Conservation (phyloP, 1,140 invertebrate genomes). For the Acyrthosiphon pisum region DNA sequence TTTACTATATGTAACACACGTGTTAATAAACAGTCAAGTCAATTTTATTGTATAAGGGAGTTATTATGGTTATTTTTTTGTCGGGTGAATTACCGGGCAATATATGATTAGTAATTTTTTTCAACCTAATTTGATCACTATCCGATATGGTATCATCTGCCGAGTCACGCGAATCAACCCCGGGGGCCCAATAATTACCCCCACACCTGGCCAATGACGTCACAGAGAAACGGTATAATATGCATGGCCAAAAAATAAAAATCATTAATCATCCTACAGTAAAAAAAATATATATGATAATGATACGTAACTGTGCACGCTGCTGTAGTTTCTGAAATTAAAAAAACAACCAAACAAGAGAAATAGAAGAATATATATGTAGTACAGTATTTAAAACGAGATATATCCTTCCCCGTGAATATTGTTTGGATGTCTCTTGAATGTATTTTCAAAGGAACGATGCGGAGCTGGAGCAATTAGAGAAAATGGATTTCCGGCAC, state of each 20-base stretch:
- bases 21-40: conserved; percentile 23
- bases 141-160: conserved; percentile 53
- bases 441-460: conserved; percentile 45
- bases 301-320: neutral
- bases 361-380: neutral
- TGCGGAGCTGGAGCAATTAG: conserved; percentile 51
- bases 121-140: conserved; percentile 52
- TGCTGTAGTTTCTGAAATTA: neutral
- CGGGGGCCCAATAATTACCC: conserved; percentile 46
- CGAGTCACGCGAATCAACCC: conserved; percentile 55
- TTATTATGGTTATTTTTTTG: conserved; percentile 27
- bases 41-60: neutral
- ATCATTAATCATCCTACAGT: conserved; percentile 37
- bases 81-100: neutral
- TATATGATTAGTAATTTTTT: conserved; percentile 48
- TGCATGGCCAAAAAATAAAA: neutral
- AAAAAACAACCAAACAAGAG: neutral
- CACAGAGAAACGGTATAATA: conserved; percentile 33
- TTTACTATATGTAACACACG: neutral
- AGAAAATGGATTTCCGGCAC: conserved; percentile 57
- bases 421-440: conserved; percentile 44
- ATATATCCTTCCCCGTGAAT: neutral
- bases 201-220: conserved; percentile 53
- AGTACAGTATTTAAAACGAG: neutral
- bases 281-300: conserved; percentile 26